Percentiles rank a stretch among this genome's conserved stretches.
Conservation (phyloP, 2,888 invertebrate species). For the Acronicta alni region DNA sequence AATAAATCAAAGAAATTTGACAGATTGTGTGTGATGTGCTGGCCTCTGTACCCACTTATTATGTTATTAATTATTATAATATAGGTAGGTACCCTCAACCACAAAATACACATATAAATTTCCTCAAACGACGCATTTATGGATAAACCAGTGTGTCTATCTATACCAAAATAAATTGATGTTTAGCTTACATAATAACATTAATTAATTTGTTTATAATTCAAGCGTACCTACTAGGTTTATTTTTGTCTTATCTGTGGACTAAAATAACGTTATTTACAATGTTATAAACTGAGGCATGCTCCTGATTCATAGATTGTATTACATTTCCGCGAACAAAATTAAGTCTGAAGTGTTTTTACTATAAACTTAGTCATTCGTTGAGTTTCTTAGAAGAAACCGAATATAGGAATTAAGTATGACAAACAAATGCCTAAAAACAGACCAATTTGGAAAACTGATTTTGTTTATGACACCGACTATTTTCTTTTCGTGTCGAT, state of each 20-base stretch:
- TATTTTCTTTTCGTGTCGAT: too few species aligned
- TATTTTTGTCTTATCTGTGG: too few species aligned
- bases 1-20: too few species aligned
- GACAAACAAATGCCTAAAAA: conserved; percentile 9
- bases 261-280: conserved; percentile 9
- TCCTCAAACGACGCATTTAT: conserved; percentile 1
- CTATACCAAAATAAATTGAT: neutral
- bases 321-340: conserved; percentile 16
- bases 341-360: conserved; percentile 16
- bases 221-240: neutral
- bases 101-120: neutral
- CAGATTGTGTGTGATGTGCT: too few species aligned
- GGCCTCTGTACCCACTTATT: too few species aligned
- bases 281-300: conserved; percentile 1
- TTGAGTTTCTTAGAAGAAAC: conserved; percentile 24
- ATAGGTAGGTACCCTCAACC: too few species aligned
- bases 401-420: conserved; percentile 17
- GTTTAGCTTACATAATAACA: neutral
- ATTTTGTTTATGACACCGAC: too few species aligned
- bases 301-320: conserved; percentile 31
- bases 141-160: neutral
- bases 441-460: too few species aligned
- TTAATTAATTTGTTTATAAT: conserved; percentile 3
- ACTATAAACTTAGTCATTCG: conserved; percentile 32
- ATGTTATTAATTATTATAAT: too few species aligned